Evolutionary conservation across 2,113 vertebrate genomes (phyloP).

Genomic region (Leptocoma aspasia): DNA sequence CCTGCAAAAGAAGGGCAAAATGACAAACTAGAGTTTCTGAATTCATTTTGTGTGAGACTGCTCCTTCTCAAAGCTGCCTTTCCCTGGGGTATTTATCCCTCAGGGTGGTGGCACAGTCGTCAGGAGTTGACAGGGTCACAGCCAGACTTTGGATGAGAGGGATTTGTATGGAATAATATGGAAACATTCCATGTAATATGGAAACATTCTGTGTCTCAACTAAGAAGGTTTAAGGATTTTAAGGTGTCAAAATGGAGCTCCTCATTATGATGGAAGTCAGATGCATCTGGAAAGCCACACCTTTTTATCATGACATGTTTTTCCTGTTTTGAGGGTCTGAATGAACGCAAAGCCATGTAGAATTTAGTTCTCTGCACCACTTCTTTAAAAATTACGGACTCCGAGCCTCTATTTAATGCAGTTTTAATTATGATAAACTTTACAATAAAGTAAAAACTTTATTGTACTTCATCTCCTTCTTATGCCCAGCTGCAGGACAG

Average conservation of each 20-base stretch:
- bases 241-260: slow-evolving; percentile 34
- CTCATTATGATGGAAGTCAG: neutral
- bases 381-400: neutral
- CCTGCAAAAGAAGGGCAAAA: slow-evolving; percentile 76
- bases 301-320: neutral
- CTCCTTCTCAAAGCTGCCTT: slow-evolving; percentile 66
- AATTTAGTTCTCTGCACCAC: neutral
- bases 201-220: slow-evolving; percentile 18
- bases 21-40: slow-evolving; percentile 74
- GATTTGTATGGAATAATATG: neutral
- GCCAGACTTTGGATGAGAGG: neutral
- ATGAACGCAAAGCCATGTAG: neutral
- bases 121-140: slow-evolving; percentile 4
- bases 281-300: neutral
- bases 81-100: slow-evolving; percentile 38
- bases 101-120: slow-evolving; percentile 31
- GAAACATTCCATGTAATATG: slow-evolving; percentile 7
- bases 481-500: neutral
- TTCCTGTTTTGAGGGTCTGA: neutral
- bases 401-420: neutral
- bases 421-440: neutral
- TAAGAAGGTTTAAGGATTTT: slow-evolving; percentile 47
- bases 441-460: neutral
- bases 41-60: slow-evolving; percentile 61
- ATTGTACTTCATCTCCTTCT: neutral